Conservation (phyloP, 2,113 vertebrate species). For the Petrocephalus microphthalmus region DNA sequence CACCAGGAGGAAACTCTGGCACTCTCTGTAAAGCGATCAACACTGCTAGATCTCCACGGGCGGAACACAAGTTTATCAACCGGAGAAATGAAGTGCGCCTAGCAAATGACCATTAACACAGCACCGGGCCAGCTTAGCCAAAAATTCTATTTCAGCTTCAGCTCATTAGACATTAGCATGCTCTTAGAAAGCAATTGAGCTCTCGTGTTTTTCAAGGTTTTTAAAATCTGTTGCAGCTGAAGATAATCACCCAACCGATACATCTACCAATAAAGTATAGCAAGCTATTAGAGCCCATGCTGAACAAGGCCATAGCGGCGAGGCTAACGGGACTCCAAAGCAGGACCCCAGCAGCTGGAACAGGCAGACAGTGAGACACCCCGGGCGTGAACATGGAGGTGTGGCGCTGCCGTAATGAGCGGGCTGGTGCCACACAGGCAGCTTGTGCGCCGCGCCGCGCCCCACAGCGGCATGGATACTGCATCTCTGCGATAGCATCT, state of each 20-base stretch:
- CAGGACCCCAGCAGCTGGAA: background rate
- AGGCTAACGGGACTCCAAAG: background rate
- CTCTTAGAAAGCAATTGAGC: background rate
- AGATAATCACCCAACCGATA: background rate
- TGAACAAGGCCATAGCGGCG: background rate
- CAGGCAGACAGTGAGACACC: conserved; percentile 47
- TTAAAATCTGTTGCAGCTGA: background rate
- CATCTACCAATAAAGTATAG: background rate
- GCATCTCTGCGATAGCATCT: conserved; percentile 68
- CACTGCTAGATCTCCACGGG: background rate
- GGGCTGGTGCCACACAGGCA: conserved; percentile 61
- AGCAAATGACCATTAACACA: background rate
- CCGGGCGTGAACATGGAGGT: conserved; percentile 51
- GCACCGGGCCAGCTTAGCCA: background rate
- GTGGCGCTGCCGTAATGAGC: conserved; percentile 31
- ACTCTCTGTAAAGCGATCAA: background rate
- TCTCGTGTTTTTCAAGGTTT: background rate
- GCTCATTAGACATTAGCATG: background rate
- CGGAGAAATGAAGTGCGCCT: background rate
- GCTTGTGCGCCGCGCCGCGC: conserved; percentile 48
- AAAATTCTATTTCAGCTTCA: background rate
- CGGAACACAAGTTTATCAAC: background rate
- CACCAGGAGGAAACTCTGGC: background rate
- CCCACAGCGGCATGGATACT: conserved; percentile 59
- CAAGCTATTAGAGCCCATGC: background rate